Evolutionary conservation across 2,888 invertebrate species (phyloP).

Genomic region (Rhagophthalmus giganteus): DNA sequence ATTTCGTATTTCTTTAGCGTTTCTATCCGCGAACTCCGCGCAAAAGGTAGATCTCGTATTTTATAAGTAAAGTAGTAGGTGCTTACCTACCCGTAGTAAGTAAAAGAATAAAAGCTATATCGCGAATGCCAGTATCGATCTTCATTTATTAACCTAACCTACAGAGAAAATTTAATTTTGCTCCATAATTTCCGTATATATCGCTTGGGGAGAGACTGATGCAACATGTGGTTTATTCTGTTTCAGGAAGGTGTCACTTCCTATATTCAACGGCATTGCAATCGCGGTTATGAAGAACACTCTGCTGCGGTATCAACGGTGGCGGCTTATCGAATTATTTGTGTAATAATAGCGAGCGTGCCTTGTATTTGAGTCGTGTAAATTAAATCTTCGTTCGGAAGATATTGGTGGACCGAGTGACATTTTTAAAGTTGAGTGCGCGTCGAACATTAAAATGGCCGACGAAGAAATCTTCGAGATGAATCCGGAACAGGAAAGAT

Average conservation of each 20-base stretch:
- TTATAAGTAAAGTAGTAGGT: no score
- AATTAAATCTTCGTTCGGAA: no score
- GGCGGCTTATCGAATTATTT: not conserved
- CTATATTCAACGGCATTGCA: not conserved
- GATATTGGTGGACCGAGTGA: no score
- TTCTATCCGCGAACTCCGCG: no score
- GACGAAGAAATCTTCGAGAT: constrained; percentile 20
- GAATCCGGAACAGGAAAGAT: constrained; percentile 11
- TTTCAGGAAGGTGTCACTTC: not conserved
- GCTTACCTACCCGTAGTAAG: no score
- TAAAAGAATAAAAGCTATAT: no score
- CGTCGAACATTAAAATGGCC: no score
- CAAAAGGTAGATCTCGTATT: no score
- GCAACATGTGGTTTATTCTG: not conserved
- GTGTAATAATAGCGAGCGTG: no score
- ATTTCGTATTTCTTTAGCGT: no score
- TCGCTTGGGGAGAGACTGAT: not conserved
- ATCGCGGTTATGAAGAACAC: not conserved
- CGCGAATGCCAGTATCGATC: not conserved
- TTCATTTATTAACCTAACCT: not conserved
- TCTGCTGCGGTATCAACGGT: not conserved
- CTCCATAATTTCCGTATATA: not conserved
- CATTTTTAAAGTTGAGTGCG: no score
- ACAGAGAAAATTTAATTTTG: not conserved
- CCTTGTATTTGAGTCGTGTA: no score